These are phyloP conservation scores for Ditula angustiorana DNA, from an alignment of 2,888 invertebrate species.

Conservation along the genomic window DNA sequence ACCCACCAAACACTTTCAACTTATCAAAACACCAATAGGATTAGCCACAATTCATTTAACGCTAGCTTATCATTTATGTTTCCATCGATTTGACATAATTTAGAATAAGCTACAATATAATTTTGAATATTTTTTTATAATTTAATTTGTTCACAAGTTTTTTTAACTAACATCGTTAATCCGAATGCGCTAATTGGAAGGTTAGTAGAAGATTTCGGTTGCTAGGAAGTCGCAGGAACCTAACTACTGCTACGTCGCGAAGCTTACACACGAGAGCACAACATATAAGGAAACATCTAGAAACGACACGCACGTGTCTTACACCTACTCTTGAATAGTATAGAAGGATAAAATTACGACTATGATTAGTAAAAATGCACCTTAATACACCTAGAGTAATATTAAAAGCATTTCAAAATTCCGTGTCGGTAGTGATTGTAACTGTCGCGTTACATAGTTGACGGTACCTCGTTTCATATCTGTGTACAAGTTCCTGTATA, in stretches of 20 bases:
- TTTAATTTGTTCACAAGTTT: conserved; percentile 66
- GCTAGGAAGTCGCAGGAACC: conserved; percentile 82
- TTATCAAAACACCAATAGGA: conserved; percentile 24
- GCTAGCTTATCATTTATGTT: conserved; percentile 24
- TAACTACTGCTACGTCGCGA: conserved; percentile 79
- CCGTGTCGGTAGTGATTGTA: conserved; percentile 50
- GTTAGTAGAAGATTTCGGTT: conserved; percentile 77
- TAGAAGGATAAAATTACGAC: conserved; percentile 80
- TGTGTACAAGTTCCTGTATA: conserved; percentile 61
- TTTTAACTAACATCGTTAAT: conserved; percentile 69
- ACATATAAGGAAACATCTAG: conserved; percentile 80
- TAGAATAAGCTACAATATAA: conserved; percentile 53
- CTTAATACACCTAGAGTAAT: conserved; percentile 74
- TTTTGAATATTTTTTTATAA: conserved; percentile 54
- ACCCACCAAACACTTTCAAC: conserved; percentile 59
- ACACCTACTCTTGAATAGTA: conserved; percentile 70
- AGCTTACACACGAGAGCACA: conserved; percentile 80
- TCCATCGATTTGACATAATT: conserved; percentile 52
- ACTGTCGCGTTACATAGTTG: conserved; percentile 26
- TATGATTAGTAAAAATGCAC: conserved; percentile 80
- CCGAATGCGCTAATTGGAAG: conserved; percentile 79
- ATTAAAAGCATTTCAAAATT: conserved; percentile 67
- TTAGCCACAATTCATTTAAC: conserved; percentile 37
- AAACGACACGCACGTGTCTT: conserved; percentile 75
- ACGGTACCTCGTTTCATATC: conserved; percentile 44